A percentile compares a stretch with the other conserved stretches of the same genome.
Conservation (phyloP, 2,797 vertebrate genomes). For the Ibycter americanus region DNA sequence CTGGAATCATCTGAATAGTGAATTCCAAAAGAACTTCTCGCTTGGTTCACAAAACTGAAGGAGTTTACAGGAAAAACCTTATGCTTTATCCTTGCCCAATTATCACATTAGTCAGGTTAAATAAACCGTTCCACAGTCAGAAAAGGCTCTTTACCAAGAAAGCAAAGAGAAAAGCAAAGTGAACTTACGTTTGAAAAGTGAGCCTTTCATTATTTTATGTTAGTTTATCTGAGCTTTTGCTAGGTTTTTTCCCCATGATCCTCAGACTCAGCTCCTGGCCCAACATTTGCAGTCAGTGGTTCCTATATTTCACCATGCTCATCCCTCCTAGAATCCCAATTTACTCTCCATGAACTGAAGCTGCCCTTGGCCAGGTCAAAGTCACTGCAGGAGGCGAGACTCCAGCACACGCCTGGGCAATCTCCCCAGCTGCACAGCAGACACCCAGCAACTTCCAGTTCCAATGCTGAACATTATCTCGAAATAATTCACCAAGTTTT, state of each 20-base stretch:
- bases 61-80: not conserved
- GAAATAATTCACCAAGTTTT: not conserved
- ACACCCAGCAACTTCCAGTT: not conserved
- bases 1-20: not conserved
- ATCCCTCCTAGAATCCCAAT: not conserved
- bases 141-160: not conserved
- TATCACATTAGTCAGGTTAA: not conserved
- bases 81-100: not conserved
- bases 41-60: not conserved
- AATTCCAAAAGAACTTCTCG: not conserved
- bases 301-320: not conserved
- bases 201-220: not conserved
- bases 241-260: accelerated
- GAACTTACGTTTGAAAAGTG: not conserved
- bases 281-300: not conserved
- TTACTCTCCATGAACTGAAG: accelerated
- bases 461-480: not conserved
- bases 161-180: not conserved
- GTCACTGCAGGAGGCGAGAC: not conserved
- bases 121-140: accelerated
- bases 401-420: not conserved
- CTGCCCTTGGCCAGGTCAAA: not conserved
- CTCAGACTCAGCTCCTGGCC: not conserved
- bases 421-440: not conserved
- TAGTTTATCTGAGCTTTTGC: not conserved